phyloP scores from a whole-genome alignment of 2,888 invertebrate species.

The Melipona bicolor region DNA sequence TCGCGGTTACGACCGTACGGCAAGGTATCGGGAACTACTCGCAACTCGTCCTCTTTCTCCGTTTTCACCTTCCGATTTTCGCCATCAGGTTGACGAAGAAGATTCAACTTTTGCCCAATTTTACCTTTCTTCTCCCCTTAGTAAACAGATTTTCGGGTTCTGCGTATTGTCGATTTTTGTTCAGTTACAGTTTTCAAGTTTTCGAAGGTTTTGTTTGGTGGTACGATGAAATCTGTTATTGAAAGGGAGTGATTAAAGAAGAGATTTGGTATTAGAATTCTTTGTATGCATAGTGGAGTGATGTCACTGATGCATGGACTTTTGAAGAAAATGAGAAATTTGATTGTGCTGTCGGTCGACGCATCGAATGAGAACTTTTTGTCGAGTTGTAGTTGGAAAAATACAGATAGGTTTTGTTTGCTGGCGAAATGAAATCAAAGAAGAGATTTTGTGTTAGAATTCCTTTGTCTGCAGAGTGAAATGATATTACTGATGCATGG shows the following conservation, averaged over 20 bases:
- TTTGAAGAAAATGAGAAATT: neutral
- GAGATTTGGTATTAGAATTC: neutral
- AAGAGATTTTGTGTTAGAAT: neutral
- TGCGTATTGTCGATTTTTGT: neutral
- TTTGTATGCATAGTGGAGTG: neutral
- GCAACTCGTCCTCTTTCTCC: slow-evolving; percentile 26
- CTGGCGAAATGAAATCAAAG: neutral
- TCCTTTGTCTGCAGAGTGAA: neutral
- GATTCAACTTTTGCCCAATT: slow-evolving; percentile 20
- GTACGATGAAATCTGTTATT: neutral
- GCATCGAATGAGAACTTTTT: neutral
- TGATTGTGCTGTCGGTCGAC: neutral
- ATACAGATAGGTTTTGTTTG: neutral
- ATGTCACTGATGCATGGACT: neutral
- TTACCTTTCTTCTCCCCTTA: neutral
- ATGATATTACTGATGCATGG: neutral
- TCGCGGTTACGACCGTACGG: slow-evolving; percentile 70
- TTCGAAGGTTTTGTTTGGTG: neutral
- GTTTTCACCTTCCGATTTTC: neutral
- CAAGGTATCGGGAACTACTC: slow-evolving; percentile 41
- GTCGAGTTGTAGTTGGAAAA: neutral
- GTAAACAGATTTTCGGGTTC: too few relatives aligned
- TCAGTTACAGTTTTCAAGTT: neutral
- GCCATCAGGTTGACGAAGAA: slow-evolving; percentile 2
- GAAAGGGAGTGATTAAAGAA: too few relatives aligned